Base-by-base conservation (phyloP, 2,888 invertebrate species). In the Nemotelus pantherinus region DNA sequence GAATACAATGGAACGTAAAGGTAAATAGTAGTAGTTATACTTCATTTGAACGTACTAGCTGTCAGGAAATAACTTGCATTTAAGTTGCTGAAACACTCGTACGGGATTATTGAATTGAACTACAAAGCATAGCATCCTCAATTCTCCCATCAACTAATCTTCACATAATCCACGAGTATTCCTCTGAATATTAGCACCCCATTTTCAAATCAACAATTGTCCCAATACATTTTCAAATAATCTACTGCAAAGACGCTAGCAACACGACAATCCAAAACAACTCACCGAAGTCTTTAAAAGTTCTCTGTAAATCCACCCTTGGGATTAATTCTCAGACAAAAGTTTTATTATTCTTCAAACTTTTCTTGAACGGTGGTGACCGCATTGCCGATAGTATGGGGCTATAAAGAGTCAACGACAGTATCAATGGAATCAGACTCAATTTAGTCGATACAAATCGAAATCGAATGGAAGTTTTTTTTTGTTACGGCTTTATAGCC, bases 261-360 rank as follows among this genome's bases (percentile, higher is more conserved):
- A 53, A 67, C 50, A 50, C 67, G 6, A n/a, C 70, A 53, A 2
- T 55, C 6, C 70, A 7, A 53, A 53, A 70, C 25, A 60, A 25
- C 6, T n/a, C 44, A 39, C 9, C 60, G 63, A 74, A 60, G 60
- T 74, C 74, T 74, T 74, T 63, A 74, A 74, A 74, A 74, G 41
- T 60, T 60, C 25, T 63, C 63, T 63, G 41, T 60, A 74, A 74
- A 63, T 48, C 47, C 47, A 41, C 74, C 74, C 74, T 55, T 7
- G 60, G 47, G 74, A 48, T 63, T 63, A 74, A 74, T 74, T 74
- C 74, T n/a, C 63, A 74, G 74, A 74, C 74, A 74, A 41, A 74
- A 74, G 63, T 74, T 68, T 74, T 74, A 74, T 63, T 63, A 60
- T 48, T 60, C 48, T 25, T 25, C 53, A 44, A 72, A 44, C 58